Conservation (phyloP, 2,888 invertebrate species). For the Synergus japonicus region DNA sequence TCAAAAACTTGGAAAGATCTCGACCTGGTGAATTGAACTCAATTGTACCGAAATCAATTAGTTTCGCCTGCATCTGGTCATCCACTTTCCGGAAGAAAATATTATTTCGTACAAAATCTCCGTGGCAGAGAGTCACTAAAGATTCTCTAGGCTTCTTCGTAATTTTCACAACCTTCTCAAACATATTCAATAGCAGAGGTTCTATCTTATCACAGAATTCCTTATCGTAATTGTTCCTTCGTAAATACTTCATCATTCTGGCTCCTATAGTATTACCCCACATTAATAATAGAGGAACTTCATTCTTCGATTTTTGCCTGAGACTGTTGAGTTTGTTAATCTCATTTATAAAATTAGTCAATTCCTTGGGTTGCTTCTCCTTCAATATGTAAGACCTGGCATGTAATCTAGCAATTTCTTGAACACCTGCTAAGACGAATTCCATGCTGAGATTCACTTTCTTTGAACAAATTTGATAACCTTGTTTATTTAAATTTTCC, state of each 20-base stretch:
- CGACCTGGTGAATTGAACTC: slow-evolving; percentile 65
- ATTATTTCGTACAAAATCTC: slow-evolving; percentile 70
- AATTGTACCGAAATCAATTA: slow-evolving; percentile 66
- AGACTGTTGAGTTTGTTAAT: slow-evolving; percentile 38
- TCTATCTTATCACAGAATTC: slow-evolving; percentile 62
- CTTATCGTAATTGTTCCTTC: slow-evolving; percentile 56
- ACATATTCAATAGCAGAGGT: slow-evolving; percentile 53
- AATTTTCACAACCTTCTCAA: slow-evolving; percentile 53
- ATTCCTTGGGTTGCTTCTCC: slow-evolving; percentile 53
- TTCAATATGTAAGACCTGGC: slow-evolving; percentile 67
- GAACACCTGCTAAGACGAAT: slow-evolving; percentile 62
- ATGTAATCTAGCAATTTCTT: slow-evolving; percentile 68
- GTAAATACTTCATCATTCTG: slow-evolving; percentile 58
- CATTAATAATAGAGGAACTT: not conserved
- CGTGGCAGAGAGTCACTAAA: slow-evolving; percentile 68
- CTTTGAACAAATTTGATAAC: slow-evolving; percentile 56
- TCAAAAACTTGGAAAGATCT: slow-evolving; percentile 68
- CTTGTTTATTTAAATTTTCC: slow-evolving; percentile 61
- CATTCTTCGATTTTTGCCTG: not conserved
- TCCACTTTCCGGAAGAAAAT: slow-evolving; percentile 58
- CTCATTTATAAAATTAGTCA: slow-evolving; percentile 43
- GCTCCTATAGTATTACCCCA: not conserved
- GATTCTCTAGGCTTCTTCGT: slow-evolving; percentile 61
- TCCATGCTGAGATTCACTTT: slow-evolving; percentile 57
- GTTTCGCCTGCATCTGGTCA: slow-evolving; percentile 47